Evolutionary conservation across 2,113 vertebrate genomes (phyloP).

Genomic region (Antechinus flavipes): DNA sequence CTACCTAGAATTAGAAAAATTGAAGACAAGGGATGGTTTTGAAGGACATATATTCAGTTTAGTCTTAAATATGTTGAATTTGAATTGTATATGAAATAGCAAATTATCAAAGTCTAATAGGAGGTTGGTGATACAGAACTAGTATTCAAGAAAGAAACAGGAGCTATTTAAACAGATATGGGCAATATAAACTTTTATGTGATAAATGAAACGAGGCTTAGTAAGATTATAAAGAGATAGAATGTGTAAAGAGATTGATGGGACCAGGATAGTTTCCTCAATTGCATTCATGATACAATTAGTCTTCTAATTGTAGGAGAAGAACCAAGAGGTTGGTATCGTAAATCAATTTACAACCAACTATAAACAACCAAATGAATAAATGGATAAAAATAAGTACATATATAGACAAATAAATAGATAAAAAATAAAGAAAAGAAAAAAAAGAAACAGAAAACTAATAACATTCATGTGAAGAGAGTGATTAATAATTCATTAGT

Average conservation of each 20-base stretch:
- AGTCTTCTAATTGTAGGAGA: neutral
- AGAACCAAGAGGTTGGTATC: neutral
- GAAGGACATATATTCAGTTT: neutral
- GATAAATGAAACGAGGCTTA: neutral
- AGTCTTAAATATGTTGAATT: neutral
- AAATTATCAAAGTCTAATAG: neutral
- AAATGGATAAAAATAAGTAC: no score
- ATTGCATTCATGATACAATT: neutral
- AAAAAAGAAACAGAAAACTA: neutral
- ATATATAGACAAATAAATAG: no score
- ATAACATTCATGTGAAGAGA: neutral
- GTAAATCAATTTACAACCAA: no score
- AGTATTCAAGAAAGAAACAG: neutral
- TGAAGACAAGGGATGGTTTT: neutral
- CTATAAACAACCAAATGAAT: no score
- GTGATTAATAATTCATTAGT: neutral
- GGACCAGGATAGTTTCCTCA: neutral
- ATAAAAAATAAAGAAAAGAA: no score
- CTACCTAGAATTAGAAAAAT: neutral
- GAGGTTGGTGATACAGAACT: neutral
- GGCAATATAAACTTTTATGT: neutral
- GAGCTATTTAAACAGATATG: no score
- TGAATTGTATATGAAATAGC: neutral
- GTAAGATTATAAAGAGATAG: neutral
- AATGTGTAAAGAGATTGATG: no score